Percentiles rank a stretch among this genome's conserved stretches.
These are phyloP conservation scores for Rhinoraja longicauda DNA, from an alignment of 2,797 vertebrate genomes.

Conservation along the genomic window DNA sequence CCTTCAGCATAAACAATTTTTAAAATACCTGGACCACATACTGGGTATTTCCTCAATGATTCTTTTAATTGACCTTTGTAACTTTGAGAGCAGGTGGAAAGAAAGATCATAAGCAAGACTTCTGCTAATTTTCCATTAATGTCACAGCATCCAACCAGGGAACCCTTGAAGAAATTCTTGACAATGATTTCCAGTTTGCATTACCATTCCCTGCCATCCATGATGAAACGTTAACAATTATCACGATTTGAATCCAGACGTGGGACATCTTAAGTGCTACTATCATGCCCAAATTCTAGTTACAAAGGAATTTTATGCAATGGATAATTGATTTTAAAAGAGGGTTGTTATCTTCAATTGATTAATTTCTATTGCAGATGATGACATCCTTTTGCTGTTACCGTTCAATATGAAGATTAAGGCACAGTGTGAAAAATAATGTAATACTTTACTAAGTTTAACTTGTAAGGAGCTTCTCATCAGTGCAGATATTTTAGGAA, in stretches of 20 bases:
- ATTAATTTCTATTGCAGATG: not conserved
- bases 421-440: not conserved
- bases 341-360: not conserved
- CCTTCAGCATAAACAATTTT: no score
- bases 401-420: not conserved
- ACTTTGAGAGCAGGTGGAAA: no score
- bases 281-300: not conserved
- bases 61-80: no score
- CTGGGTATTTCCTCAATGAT: no score
- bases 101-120: no score
- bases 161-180: no score
- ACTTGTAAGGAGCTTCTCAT: not conserved
- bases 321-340: not conserved
- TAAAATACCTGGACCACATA: no score
- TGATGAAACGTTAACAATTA: not conserved
- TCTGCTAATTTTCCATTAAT: no score
- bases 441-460: not conserved
- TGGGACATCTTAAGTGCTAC: not conserved
- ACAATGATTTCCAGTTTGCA: no score
- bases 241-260: not conserved
- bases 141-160: no score
- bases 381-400: not conserved
- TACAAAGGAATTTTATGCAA: not conserved
- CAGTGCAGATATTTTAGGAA: not conserved
- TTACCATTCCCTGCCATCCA: no score